These are phyloP conservation scores for Anaspis maculata DNA, from an alignment of 2,888 invertebrate genomes.

Conservation along the genomic window DNA sequence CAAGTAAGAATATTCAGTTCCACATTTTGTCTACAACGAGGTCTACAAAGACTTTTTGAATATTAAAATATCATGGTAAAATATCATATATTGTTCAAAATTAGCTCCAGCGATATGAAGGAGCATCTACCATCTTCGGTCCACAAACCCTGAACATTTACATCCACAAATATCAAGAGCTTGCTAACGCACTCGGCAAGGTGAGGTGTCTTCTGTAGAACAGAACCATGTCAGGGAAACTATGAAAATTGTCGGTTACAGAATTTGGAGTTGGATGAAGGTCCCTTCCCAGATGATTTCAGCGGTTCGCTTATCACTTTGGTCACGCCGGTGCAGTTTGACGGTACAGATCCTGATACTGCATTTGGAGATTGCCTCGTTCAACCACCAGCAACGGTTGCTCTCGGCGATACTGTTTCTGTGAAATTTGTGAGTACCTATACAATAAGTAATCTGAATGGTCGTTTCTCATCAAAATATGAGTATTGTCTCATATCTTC, in stretches of 20 bases:
- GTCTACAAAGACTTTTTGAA: too few species aligned
- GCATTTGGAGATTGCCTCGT: constrained; percentile 66
- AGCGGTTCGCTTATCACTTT: constrained; percentile 62
- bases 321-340: constrained; percentile 67
- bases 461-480: too few species aligned
- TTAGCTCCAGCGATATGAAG: constrained; percentile 88
- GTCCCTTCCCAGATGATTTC: constrained; percentile 58
- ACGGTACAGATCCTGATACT: constrained; percentile 62
- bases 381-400: constrained; percentile 58
- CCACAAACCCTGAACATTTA: constrained; percentile 84
- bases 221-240: neutral
- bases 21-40: too few species aligned
- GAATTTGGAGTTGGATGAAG: constrained; percentile 15
- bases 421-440: constrained; percentile 62
- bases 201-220: constrained; percentile 39
- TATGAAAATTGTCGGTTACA: neutral
- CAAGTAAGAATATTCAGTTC: constrained; percentile 51
- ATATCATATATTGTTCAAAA: neutral
- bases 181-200: constrained; percentile 57
- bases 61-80: too few species aligned
- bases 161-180: constrained; percentile 61
- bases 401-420: constrained; percentile 59
- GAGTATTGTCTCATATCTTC: too few species aligned
- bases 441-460: neutral
- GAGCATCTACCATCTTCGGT: constrained; percentile 87